phyloP scores from a whole-genome alignment of 2,888 invertebrate species.

The Tipula unca region DNA sequence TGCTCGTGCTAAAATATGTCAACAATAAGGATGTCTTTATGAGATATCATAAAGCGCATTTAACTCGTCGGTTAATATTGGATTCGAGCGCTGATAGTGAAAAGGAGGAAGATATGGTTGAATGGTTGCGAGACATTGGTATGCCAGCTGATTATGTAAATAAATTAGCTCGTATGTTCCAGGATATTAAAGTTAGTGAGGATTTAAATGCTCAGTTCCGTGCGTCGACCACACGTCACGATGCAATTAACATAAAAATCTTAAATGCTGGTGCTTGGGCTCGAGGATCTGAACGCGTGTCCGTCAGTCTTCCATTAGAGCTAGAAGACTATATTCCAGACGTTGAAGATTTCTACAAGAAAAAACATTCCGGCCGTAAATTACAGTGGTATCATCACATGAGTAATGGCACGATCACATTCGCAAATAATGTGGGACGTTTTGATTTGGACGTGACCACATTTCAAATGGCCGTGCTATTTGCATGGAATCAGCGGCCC shows the following conservation, averaged over 20 bases:
- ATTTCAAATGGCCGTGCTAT: conserved; percentile 98
- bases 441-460: conserved; percentile 98
- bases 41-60: conserved; percentile 97
- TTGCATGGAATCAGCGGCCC: conserved; percentile 97
- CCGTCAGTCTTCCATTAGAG: conserved; percentile 93
- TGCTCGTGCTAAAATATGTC: conserved; percentile 96
- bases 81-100: conserved; percentile 98
- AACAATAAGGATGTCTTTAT: conserved; percentile 99
- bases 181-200: conserved; percentile 95
- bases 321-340: conserved; percentile 98
- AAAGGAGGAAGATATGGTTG: conserved; percentile 99
- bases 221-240: conserved; percentile 67
- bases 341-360: conserved; percentile 97
- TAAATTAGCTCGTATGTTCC: conserved; percentile 95
- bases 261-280: conserved; percentile 98
- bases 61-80: conserved; percentile 88
- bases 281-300: conserved; percentile 85
- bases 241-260: conserved; percentile 96
- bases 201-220: conserved; percentile 93
- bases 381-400: conserved; percentile 99
- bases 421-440: conserved; percentile 82
- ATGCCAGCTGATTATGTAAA: conserved; percentile 99
- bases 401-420: conserved; percentile 98
- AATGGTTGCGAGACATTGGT: conserved; percentile 94
- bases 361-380: conserved; percentile 94